Evolutionary conservation across 2,888 invertebrate species (phyloP), one percentile per base, ranked within the genome.

Genomic region (Megastigmus dorsalis): DNA sequence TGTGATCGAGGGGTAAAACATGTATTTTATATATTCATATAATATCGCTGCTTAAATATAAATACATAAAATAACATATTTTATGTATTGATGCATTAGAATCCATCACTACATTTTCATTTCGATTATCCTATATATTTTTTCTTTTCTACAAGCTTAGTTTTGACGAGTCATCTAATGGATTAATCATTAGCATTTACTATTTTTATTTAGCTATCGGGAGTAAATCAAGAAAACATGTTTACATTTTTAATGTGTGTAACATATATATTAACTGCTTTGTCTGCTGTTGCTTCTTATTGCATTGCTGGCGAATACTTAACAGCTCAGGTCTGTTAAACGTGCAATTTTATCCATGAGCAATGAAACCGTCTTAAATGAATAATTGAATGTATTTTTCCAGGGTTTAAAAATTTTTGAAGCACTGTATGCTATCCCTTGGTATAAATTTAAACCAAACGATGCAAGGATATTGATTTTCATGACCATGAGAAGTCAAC

Each of bases 291-390:
- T 13, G 45, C 33, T 10, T 48, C 62, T 2, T 62, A 62, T 26
- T 62, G 62, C 9, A 45, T 60, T 9, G 60, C 60, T 45, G 60
- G 60, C n/a, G 60, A 60, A 60, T 60, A 60, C 18, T 43, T 60
- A 30, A 60, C 15, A 43, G 1, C 26, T 26, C 60, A 60, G 60
- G 60, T 60, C 10, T n/a, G 57, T 30, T 54, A 7, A 9, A 48
- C n/a, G n/a, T n/a, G n/a, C n/a, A n/a, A n/a, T n/a, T n/a, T n/a
- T n/a, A n/a, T n/a, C n/a, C n/a, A n/a, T n/a, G n/a, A n/a, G n/a
- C n/a, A n/a, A n/a, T n/a, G n/a, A n/a, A n/a, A n/a, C n/a, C n/a
- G n/a, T n/a, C n/a, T 48, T 20, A 48, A 48, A 18, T 20, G 4
- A 9, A 2, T 48, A 48, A 10, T 48, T 48, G 23, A 10, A 20